These are phyloP conservation scores for Eriosoma lanigerum DNA, from an alignment of 1,140 invertebrate species.

Conservation along the genomic window DNA sequence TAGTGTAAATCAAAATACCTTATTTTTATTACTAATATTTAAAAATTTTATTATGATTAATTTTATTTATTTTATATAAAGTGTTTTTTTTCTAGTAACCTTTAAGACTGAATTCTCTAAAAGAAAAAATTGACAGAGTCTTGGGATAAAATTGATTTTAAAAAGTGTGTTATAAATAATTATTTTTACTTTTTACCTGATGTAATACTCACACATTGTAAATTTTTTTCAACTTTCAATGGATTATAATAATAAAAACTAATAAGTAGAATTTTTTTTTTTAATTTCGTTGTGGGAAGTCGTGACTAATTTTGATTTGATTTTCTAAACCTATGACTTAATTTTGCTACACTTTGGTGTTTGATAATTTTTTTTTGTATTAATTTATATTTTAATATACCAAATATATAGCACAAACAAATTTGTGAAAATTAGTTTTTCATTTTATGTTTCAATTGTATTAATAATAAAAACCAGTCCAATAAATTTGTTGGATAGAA, in stretches of 20 bases:
- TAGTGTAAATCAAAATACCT: constrained; percentile 41
- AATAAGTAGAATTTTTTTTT: background rate
- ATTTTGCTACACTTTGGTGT: background rate
- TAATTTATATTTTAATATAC: constrained; percentile 2
- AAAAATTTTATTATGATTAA: constrained; percentile 24
- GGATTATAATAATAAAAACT: background rate
- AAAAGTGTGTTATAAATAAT: constrained; percentile 4
- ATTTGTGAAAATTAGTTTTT: background rate
- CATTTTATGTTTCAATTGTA: background rate
- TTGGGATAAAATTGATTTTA: constrained; percentile 12
- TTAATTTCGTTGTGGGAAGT: background rate
- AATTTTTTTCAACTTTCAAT: constrained; percentile 15
- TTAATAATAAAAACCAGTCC: background rate
- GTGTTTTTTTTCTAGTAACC: constrained; percentile 53
- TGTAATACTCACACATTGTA: background rate
- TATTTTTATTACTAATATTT: constrained; percentile 32
- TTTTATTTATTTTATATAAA: constrained; percentile 24
- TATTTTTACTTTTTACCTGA: background rate
- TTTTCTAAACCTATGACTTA: background rate
- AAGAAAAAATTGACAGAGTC: constrained; percentile 39
- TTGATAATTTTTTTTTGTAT: background rate
- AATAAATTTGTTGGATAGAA: background rate
- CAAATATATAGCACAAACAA: background rate
- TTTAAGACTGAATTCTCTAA: constrained; percentile 44
- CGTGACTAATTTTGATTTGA: background rate